Percentiles rank a stretch among this genome's conserved stretches.
phyloP scores from a whole-genome alignment of 2,113 vertebrate genomes.

The Larimichthys crocea region DNA sequence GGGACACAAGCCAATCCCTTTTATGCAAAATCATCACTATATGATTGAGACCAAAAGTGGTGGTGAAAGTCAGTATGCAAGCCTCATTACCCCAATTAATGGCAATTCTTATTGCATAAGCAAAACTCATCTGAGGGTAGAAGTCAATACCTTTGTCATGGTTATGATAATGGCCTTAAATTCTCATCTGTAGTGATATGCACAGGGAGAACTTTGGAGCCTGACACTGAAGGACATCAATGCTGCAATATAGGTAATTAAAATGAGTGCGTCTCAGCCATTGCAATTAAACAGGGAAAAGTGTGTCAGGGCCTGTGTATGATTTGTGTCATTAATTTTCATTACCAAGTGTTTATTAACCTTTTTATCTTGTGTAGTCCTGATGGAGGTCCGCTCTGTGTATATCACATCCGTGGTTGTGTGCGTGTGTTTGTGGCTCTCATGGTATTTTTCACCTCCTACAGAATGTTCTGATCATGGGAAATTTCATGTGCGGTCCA shows the following conservation, averaged over 20 bases:
- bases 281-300: constrained; percentile 76
- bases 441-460: constrained; percentile 47
- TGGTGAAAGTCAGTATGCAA: constrained; percentile 69
- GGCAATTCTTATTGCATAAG: constrained; percentile 78
- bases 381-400: constrained; percentile 28
- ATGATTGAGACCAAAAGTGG: constrained; percentile 74
- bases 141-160: constrained; percentile 80
- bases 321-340: constrained; percentile 82
- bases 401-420: constrained; percentile 28
- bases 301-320: constrained; percentile 71
- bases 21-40: constrained; percentile 75
- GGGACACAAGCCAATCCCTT: constrained; percentile 59
- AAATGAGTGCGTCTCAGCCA: constrained; percentile 65
- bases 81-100: constrained; percentile 83
- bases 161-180: constrained; percentile 75
- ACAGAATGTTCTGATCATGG: constrained; percentile 58
- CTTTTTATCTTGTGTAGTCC: constrained; percentile 70
- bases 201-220: constrained; percentile 63
- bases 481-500: constrained; percentile 67
- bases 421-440: constrained; percentile 31
- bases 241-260: constrained; percentile 73
- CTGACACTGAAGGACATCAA: constrained; percentile 77
- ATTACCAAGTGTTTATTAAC: constrained; percentile 78
- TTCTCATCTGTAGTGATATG: constrained; percentile 67
- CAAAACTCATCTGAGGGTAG: constrained; percentile 76